Percentiles rank a stretch among this genome's conserved stretches.
phyloP scores from a whole-genome alignment of 2,797 vertebrate species.

The Epinephelus coioides region DNA sequence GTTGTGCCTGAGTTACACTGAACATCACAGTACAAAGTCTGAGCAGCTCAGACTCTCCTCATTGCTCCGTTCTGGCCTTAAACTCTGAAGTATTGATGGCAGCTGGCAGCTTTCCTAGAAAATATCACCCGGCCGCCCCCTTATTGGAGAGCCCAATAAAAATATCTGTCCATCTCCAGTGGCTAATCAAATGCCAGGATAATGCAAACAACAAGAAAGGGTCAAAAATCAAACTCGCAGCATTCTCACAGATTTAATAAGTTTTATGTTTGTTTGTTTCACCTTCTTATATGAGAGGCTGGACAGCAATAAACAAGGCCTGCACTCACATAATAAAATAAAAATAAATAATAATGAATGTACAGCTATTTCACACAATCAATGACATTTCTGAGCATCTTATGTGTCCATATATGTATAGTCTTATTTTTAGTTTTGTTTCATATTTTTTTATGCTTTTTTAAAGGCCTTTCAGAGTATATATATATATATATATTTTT shows the following conservation, averaged over 20 bases:
- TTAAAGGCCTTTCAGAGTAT: too few species aligned
- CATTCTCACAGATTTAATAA: slow-evolving; percentile 52
- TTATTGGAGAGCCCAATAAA: slow-evolving; percentile 41
- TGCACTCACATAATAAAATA: background rate
- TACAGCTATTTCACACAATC: too few species aligned
- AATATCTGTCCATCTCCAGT: slow-evolving; percentile 55
- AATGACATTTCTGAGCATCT: too few species aligned
- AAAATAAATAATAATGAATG: too few species aligned
- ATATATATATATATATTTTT: too few species aligned
- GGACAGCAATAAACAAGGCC: slow-evolving; percentile 3
- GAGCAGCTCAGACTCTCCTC: slow-evolving; percentile 12
- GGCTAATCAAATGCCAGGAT: slow-evolving; percentile 63
- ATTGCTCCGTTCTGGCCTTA: slow-evolving; percentile 2
- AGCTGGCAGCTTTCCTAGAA: slow-evolving; percentile 52
- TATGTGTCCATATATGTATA: too few species aligned
- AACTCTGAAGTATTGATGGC: slow-evolving; percentile 35
- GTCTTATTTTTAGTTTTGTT: too few species aligned
- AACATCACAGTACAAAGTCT: background rate
- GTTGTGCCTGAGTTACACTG: slow-evolving; percentile 13
- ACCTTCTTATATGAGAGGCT: slow-evolving; percentile 24
- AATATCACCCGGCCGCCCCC: slow-evolving; percentile 33
- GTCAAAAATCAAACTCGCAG: slow-evolving; percentile 43
- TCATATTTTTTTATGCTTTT: too few species aligned
- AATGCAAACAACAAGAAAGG: slow-evolving; percentile 57
- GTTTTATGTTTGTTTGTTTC: slow-evolving; percentile 54